Evolutionary conservation across 30 jellyfish, hydroid and myxozoan genomes (phyloP), one percentile per base, ranked within the genome.

Genomic region (Nemopilema nomurai): DNA sequence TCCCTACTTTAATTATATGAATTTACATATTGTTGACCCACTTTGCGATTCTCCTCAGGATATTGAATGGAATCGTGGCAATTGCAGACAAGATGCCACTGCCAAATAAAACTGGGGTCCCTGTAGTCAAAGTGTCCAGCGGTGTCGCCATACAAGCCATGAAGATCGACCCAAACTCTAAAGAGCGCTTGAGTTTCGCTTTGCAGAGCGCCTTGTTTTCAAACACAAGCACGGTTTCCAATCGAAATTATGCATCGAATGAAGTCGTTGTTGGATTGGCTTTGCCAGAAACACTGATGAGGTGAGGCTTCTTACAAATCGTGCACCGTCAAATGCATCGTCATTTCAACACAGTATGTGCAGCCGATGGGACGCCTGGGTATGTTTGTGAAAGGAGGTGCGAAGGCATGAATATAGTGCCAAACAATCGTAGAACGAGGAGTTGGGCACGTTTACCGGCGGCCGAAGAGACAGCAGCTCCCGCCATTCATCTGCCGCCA

Each of bases 121-220:
- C 94, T 21, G 94, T 85, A 8, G 88, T 76, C 20, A 49, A 57
- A 49, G 94, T 85, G 18, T 32, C 88, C 19, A 68, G 87, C 1
- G 88, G 88, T 25, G 84, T 85, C 41, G 94, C 94, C 19, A 75
- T 85, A 17, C 94, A 85, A 64, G 94, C 94, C 17, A 28, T 85
- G 77, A 74, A 66, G n/a, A 62, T 85, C n/a, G 88, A 75, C 75
- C 13, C 69, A 22, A 22, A 31, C 20, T 62, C 88, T 3, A 62
- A 24, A 3, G 63, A 16, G 1, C 25, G 70, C 33, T 24, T 62
- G 16, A 85, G 53, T 22, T 74, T 85, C 67, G 88, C 82, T 17
- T 32, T 85, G 79, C 49, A 41, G 77, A 62, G 62, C 4, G 28
- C 88, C 8, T 32, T 70, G 3, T 62, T 85, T 52, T 67, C 77